Evolutionary conservation across 1,140 invertebrate genomes (phyloP), one percentile per base, ranked within the genome.

Genomic region (Caenorhabditis tropicalis): DNA sequence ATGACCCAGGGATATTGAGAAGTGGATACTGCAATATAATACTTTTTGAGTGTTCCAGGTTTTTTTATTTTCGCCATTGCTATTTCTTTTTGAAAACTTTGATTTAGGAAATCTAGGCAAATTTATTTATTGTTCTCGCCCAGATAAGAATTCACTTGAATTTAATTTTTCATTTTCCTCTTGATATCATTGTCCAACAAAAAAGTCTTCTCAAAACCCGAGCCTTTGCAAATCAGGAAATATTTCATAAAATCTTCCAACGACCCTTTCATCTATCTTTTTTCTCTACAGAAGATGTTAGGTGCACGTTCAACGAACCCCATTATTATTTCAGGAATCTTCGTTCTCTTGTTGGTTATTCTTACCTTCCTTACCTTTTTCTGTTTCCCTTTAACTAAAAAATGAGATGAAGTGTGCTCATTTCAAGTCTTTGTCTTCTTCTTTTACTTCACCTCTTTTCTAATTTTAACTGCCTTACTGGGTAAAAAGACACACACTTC

Each of bases 251-350:
- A 24, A 9, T 10, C 24, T 29, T 6, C 10, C 2, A 1, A 24
- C 6, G 24, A 58, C 15, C 0, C 19, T 21, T n/a, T 10, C 31
- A 2, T 12, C 36, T 33, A 4, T 24, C 7, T 21, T 24, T 74
- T 24, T 31, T 74, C 9, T 2, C 29, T 2, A 0, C 56, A 2
- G 27, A 0, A 24, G 16, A 9, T 46, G 1, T 9, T 19, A 12
- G 1, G 56, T 58, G 56, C 24, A 58, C 56, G 24, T 29, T 65
- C 24, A 19, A 56, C 1, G 29, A 27, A 56, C 36, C 15, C n/a
- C 27, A 74, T 74, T 74, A 74, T 74, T 74, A 43, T 46, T 74
- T 27, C 36, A 33, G n/a, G 16, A 12, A 74, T 74, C 65, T 74
- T 46, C 36, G 16, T 39, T 74, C 43, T 24, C 3, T 43, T 74